A percentile compares a stretch with the other conserved stretches of the same genome.
Evolutionary conservation across 2,113 vertebrate genomes (phyloP).

Genomic region (Periophthalmodon schlosseri): DNA sequence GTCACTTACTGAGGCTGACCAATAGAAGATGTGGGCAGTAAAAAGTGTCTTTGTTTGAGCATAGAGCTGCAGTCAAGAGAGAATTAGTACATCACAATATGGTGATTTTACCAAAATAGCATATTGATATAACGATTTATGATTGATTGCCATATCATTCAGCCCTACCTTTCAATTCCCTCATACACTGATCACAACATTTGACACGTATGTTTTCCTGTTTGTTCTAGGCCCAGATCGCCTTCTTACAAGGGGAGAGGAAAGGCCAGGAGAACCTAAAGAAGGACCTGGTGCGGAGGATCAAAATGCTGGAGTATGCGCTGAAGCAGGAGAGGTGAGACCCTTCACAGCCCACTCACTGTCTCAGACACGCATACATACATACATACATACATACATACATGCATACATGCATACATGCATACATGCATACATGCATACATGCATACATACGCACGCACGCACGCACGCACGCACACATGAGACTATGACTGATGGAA

Average conservation of each 20-base stretch:
- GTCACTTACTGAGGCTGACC: too few relatives aligned
- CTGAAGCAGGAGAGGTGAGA: constrained; percentile 79
- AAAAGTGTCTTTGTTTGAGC: too few relatives aligned
- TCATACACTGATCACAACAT: neutral
- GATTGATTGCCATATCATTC: too few relatives aligned
- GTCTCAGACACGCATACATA: neutral
- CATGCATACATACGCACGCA: neutral
- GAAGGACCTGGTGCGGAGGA: constrained; percentile 81
- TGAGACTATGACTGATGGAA: neutral
- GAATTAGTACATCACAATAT: too few relatives aligned
- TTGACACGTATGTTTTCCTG: constrained; percentile 45
- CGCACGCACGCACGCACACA: neutral
- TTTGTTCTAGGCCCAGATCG: constrained; percentile 74
- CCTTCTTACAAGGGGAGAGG: constrained; percentile 80
- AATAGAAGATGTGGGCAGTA: too few relatives aligned
- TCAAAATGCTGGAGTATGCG: constrained; percentile 81
- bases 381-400: neutral
- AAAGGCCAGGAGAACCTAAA: constrained; percentile 82
- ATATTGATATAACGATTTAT: too few relatives aligned
- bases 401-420: neutral
- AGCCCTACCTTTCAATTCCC: too few relatives aligned
- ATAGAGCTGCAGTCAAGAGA: too few relatives aligned
- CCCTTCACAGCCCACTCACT: constrained; percentile 38
- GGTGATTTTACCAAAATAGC: too few relatives aligned
- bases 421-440: neutral